Evolutionary conservation across 2,113 vertebrate genomes (phyloP).

Genomic region (Sylvia atricapilla): DNA sequence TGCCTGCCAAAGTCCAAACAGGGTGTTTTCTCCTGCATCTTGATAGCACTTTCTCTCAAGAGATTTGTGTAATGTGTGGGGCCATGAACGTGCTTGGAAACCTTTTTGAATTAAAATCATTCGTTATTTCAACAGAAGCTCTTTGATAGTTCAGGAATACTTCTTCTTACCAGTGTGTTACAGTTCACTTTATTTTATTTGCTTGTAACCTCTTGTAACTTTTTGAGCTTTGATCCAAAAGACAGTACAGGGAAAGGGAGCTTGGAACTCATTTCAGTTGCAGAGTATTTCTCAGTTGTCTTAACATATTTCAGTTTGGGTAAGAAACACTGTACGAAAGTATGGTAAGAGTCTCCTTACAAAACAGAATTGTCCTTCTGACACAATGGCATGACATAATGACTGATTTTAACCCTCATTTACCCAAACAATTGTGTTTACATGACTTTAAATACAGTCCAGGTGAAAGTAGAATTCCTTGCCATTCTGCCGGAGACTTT

Average conservation of each 20-base stretch:
- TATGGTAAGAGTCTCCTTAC: not conserved
- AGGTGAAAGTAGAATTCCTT: not conserved
- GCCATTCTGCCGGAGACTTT: not conserved
- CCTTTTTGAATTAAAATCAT: not conserved
- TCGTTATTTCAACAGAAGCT: not conserved
- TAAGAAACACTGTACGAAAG: not conserved
- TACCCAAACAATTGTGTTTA: not conserved
- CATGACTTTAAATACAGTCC: not conserved
- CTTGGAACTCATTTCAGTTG: not conserved
- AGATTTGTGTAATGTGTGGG: not conserved
- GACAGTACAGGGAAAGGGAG: not conserved
- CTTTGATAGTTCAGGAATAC: not conserved
- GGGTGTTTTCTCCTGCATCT: not conserved
- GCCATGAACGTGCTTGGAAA: not conserved
- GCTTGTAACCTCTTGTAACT: not conserved
- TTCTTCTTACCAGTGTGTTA: not conserved
- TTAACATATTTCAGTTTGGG: not conserved
- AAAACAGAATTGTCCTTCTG: not conserved
- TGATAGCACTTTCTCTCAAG: not conserved
- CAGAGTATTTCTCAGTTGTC: conserved; percentile 15
- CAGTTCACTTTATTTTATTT: not conserved
- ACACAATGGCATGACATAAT: not conserved
- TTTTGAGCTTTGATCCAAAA: not conserved
- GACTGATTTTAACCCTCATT: not conserved
- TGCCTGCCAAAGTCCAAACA: not conserved